A percentile compares a stretch with the other conserved stretches of the same genome.
Conservation (phyloP, 2,113 vertebrate genomes). For the Paratilapia polleni region DNA sequence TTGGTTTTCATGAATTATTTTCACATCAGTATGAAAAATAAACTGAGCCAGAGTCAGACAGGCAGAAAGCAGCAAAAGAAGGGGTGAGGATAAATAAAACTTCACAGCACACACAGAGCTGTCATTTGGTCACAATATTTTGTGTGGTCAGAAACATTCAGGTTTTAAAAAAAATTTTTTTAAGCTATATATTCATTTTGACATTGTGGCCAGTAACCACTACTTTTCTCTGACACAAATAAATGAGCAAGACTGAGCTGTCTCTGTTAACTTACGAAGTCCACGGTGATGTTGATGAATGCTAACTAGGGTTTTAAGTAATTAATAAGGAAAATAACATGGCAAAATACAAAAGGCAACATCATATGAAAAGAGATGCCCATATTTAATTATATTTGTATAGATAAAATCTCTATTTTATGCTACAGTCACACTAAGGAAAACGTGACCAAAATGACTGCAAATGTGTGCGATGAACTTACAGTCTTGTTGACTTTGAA, state of each 20-base stretch:
- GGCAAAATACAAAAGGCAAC: neutral
- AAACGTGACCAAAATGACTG: neutral
- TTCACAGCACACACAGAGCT: neutral
- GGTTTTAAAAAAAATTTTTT: no score
- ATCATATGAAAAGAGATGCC: neutral
- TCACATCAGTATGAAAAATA: slow-evolving; percentile 4
- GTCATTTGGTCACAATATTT: neutral
- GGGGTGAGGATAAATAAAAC: neutral
- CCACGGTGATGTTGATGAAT: no score
- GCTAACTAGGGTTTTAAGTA: no score
- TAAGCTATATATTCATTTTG: no score
- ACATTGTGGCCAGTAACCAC: no score
- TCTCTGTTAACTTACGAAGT: no score
- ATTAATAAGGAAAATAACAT: neutral
- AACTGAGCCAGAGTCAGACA: neutral
- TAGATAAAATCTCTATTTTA: neutral
- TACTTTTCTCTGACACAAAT: no score
- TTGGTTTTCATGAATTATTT: slow-evolving; percentile 35
- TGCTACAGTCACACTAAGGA: neutral
- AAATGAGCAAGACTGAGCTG: no score
- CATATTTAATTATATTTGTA: neutral
- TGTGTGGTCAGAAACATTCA: neutral
- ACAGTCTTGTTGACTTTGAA: neutral
- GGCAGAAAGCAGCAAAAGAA: neutral
- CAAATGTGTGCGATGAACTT: neutral